Evolutionary conservation across 2,797 vertebrate genomes (phyloP).

Genomic region (Tapirus indicus): DNA sequence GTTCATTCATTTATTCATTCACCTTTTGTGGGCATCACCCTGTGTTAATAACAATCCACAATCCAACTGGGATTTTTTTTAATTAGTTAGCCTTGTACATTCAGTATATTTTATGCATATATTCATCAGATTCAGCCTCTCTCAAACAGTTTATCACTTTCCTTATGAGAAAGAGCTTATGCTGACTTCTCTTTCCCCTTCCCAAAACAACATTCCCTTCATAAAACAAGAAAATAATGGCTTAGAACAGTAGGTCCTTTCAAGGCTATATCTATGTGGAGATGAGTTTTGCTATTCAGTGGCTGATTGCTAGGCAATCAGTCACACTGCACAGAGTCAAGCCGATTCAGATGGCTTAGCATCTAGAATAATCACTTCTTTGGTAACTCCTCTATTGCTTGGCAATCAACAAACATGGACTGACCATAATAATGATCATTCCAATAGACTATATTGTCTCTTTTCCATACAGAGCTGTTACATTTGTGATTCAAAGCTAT

Average conservation of each 20-base stretch:
- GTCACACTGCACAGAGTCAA: neutral
- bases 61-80: constrained; percentile 25
- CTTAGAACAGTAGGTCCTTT: constrained; percentile 15
- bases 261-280: constrained; percentile 24
- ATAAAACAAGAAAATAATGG: constrained; percentile 57
- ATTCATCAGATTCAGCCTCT: constrained; percentile 36
- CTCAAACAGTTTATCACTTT: constrained; percentile 57
- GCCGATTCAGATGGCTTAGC: neutral
- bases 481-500: neutral
- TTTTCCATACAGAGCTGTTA: neutral
- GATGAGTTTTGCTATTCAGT: constrained; percentile 22
- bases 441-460: neutral
- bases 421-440: neutral
- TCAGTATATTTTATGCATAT: constrained; percentile 26
- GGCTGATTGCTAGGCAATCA: neutral
- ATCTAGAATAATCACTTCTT: constrained; percentile 30
- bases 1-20: constrained; percentile 39
- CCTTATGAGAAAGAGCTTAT: constrained; percentile 51
- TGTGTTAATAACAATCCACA: constrained; percentile 27
- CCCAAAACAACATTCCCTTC: constrained; percentile 52
- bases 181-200: constrained; percentile 54
- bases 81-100: constrained; percentile 22
- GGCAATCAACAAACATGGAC: constrained; percentile 37
- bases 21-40: neutral
- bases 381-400: neutral